Percentiles rank a stretch among this genome's conserved stretches.
phyloP scores from a whole-genome alignment of 2,113 vertebrate species.

The Tyto alba region DNA sequence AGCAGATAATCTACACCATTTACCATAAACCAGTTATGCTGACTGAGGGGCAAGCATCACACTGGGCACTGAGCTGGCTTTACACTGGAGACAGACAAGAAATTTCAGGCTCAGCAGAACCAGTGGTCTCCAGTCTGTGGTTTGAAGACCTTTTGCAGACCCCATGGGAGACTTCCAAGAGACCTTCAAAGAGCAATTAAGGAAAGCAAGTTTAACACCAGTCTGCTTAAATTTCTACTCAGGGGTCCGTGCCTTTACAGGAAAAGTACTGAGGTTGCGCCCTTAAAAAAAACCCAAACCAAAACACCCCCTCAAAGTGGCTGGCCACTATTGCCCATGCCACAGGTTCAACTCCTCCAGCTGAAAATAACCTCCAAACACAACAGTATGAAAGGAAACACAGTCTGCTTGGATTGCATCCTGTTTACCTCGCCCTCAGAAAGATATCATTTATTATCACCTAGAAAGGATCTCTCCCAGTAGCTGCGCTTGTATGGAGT shows the following conservation, averaged over 20 bases:
- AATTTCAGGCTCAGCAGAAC: neutral
- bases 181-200: neutral
- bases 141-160: neutral
- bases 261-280: neutral
- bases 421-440: neutral
- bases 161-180: neutral
- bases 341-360: neutral
- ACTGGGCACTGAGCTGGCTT: neutral
- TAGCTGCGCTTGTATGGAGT: neutral
- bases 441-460: neutral
- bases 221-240: neutral
- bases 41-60: neutral
- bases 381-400: neutral
- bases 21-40: slow-evolving; percentile 29
- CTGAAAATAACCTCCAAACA: slow-evolving; percentile 13
- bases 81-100: neutral
- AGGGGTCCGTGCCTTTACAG: neutral
- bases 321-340: neutral
- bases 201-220: neutral
- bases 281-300: neutral
- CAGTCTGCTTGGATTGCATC: slow-evolving; percentile 5
- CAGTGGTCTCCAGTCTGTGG: neutral
- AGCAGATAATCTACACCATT: slow-evolving; percentile 34
- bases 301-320: neutral
- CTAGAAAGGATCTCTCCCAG: neutral